phyloP scores from a whole-genome alignment of 2,113 vertebrate genomes.

The Hyla sarda region DNA sequence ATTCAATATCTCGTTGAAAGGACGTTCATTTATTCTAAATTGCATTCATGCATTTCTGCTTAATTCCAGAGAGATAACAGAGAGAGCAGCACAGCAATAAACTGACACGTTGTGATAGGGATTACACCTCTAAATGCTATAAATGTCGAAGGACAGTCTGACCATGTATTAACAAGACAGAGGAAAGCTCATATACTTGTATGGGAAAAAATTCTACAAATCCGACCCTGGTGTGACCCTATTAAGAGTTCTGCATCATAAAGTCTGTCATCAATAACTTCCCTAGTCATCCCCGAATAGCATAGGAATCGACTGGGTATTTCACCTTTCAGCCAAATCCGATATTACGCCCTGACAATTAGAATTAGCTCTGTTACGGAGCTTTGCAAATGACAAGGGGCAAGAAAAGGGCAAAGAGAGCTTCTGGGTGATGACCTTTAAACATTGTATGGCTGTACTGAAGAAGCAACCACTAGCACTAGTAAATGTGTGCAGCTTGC shows the following conservation, averaged over 20 bases:
- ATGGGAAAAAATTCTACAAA: not conserved
- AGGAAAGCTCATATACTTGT: not conserved
- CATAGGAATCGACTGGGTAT: slow-evolving; percentile 17
- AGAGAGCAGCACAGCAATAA: not conserved
- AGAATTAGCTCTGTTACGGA: slow-evolving; percentile 26
- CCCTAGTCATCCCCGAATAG: not conserved
- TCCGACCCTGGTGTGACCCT: not conserved
- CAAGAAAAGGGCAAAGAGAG: not conserved
- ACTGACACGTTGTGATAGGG: slow-evolving; percentile 39
- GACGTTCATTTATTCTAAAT: slow-evolving; percentile 48
- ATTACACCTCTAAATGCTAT: slow-evolving; percentile 43
- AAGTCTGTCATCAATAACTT: slow-evolving; percentile 28
- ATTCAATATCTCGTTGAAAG: slow-evolving; percentile 58
- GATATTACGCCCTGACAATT: slow-evolving; percentile 15
- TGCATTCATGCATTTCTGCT: slow-evolving; percentile 60
- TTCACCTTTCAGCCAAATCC: slow-evolving; percentile 35
- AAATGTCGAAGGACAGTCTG: slow-evolving; percentile 10
- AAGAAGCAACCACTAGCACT: not conserved
- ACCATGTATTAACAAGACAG: slow-evolving; percentile 7
- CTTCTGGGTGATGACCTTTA: slow-evolving; percentile 14
- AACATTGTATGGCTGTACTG: not conserved
- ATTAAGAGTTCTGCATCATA: slow-evolving; percentile 29
- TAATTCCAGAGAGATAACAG: slow-evolving; percentile 47
- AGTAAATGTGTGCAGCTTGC: not conserved
- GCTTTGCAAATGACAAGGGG: not conserved